Conservation (phyloP, 2,113 vertebrate species). For the Microtus richardsoni region DNA sequence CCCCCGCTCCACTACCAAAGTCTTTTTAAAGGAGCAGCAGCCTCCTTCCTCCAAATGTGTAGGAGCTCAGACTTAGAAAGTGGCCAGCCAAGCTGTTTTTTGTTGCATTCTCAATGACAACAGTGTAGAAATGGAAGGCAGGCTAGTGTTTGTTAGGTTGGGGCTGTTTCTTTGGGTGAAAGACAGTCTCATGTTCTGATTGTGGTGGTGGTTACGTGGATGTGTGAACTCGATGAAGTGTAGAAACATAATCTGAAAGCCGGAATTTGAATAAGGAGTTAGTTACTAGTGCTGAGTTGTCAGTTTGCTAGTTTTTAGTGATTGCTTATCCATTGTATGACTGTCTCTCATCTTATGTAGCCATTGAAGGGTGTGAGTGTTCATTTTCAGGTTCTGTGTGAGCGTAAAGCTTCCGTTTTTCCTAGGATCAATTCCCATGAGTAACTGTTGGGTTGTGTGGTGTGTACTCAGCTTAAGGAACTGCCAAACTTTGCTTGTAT, state of each 20-base stretch:
- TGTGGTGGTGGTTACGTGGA: not conserved
- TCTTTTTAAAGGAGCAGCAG: not conserved
- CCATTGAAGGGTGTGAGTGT: not conserved
- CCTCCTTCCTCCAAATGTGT: too few species aligned
- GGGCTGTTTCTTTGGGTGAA: not conserved
- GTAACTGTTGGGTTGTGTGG: not conserved
- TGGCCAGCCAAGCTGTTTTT: not conserved
- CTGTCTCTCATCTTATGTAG: not conserved
- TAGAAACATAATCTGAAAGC: not conserved
- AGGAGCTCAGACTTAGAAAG: not conserved
- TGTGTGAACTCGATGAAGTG: not conserved
- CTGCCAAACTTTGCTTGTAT: not conserved
- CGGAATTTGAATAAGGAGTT: not conserved
- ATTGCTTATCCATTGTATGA: not conserved
- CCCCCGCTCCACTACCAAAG: not conserved
- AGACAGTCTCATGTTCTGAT: not conserved
- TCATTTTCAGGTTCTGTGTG: not conserved
- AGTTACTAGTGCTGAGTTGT: not conserved
- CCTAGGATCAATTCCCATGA: conserved; percentile 28
- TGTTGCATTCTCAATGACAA: not conserved
- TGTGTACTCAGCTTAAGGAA: not conserved
- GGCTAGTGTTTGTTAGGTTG: not conserved
- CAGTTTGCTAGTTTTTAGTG: not conserved
- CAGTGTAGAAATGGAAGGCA: not conserved
- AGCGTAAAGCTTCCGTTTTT: not conserved